A percentile compares a stretch with the other conserved stretches of the same genome.
These are phyloP conservation scores for Tortrix viridana DNA, from an alignment of 2,888 invertebrate species.

Conservation along the genomic window DNA sequence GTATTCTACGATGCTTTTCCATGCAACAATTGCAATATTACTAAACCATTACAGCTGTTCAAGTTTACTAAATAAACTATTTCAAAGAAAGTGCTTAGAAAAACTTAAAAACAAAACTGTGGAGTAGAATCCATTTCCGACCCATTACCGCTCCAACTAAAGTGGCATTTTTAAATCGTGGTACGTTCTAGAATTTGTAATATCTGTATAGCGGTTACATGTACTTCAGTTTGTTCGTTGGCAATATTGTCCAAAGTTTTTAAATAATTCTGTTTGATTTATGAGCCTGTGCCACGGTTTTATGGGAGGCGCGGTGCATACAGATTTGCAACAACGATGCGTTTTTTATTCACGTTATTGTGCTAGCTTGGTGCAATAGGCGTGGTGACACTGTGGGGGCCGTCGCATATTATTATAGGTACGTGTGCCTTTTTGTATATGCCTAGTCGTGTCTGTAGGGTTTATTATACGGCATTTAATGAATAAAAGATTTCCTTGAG, in stretches of 20 bases:
- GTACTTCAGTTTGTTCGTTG: neutral
- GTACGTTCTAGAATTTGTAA: neutral
- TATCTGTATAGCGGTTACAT: neutral
- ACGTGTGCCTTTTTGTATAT: too few relatives aligned
- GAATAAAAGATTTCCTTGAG: too few relatives aligned
- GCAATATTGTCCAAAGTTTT: conserved; percentile 18
- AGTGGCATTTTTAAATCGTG: neutral
- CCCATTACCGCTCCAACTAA: neutral
- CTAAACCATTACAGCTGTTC: too few relatives aligned
- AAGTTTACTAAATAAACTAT: too few relatives aligned
- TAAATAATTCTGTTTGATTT: conserved; percentile 15
- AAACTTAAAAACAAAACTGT: too few relatives aligned
- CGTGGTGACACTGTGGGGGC: neutral
- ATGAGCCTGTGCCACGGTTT: conserved; percentile 6
- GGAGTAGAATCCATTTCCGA: too few relatives aligned
- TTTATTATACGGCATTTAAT: too few relatives aligned
- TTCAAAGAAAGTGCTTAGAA: too few relatives aligned
- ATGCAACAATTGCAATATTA: too few relatives aligned
- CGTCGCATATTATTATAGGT: neutral
- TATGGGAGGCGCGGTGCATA: conserved; percentile 7
- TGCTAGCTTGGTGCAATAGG: neutral
- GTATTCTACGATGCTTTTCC: too few relatives aligned
- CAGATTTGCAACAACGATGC: conserved; percentile 9
- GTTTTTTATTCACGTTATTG: conserved; percentile 6
- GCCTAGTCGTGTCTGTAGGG: too few relatives aligned